Evolutionary conservation across 2,888 invertebrate genomes (phyloP).

Genomic region (Limnephilus auricula): DNA sequence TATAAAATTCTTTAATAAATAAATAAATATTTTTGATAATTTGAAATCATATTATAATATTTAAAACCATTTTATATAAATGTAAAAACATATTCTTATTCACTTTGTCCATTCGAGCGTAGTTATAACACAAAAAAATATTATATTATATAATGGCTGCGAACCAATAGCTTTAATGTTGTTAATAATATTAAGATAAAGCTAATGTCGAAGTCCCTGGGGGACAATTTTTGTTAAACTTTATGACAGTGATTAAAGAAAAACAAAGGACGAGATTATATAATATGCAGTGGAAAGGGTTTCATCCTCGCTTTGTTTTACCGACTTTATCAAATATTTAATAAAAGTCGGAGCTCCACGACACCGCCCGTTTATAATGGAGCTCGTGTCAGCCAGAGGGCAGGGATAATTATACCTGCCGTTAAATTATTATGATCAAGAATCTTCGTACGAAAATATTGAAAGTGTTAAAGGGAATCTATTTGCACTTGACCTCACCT

Average conservation of each 20-base stretch:
- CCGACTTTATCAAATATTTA: conserved; percentile 38
- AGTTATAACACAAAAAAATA: not conserved
- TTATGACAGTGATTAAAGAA: conserved; percentile 48
- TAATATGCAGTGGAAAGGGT: conserved; percentile 23
- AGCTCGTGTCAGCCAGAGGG: conserved; percentile 8
- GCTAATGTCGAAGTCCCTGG: not conserved
- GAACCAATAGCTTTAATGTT: not conserved
- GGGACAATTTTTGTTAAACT: conserved; percentile 33
- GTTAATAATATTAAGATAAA: not conserved
- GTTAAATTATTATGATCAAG: not conserved
- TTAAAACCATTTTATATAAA: not conserved
- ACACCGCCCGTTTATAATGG: not conserved
- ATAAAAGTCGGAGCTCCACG: not conserved
- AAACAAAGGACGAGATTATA: conserved; percentile 44
- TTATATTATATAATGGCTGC: no score
- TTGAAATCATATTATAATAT: no score
- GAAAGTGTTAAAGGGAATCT: not conserved
- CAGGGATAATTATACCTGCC: conserved; percentile 6
- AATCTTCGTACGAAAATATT: not conserved
- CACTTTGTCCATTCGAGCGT: not conserved
- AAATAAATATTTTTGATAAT: no score
- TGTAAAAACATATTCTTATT: not conserved
- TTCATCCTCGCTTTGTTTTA: conserved; percentile 5
- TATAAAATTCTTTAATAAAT: no score
- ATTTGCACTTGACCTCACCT: not conserved